phyloP scores from a whole-genome alignment of 2,113 vertebrate genomes.

The Anser cygnoides region DNA sequence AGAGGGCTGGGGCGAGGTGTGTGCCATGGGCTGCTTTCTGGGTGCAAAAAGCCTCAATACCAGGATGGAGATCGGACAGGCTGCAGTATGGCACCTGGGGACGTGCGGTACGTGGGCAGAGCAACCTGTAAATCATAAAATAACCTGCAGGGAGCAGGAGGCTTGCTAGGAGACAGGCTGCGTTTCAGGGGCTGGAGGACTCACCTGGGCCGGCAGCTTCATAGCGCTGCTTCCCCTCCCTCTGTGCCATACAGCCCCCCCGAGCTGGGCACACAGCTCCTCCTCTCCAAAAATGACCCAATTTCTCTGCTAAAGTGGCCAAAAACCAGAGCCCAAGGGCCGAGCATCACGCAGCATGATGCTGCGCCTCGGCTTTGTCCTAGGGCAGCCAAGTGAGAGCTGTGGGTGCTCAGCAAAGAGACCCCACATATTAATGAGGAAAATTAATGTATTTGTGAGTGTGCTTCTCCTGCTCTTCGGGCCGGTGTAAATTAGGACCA shows the following conservation, averaged over 20 bases:
- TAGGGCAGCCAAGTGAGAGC: neutral
- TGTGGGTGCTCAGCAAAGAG: neutral
- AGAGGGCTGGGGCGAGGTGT: neutral
- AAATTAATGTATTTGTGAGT: neutral
- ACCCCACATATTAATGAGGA: neutral
- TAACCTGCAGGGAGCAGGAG: neutral
- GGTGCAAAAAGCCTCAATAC: neutral
- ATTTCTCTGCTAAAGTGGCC: neutral
- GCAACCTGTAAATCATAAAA: too few relatives aligned
- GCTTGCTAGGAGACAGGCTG: neutral
- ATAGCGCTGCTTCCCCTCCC: neutral
- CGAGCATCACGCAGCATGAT: rapidly evolving
- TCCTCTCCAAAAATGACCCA: neutral
- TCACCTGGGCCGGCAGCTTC: neutral
- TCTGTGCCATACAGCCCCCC: neutral
- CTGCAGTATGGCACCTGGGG: rapidly evolving
- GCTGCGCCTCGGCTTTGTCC: neutral
- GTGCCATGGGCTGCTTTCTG: neutral
- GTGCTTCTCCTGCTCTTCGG: neutral
- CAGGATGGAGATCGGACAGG: neutral
- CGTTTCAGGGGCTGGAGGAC: neutral
- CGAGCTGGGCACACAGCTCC: neutral
- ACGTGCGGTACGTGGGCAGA: neutral
- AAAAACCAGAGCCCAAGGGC: neutral
- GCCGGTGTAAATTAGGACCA: neutral